Percentiles rank a stretch among this genome's conserved stretches.
Evolutionary conservation across 2,797 vertebrate species (phyloP).

Genomic region (Diglossa cyanea): DNA sequence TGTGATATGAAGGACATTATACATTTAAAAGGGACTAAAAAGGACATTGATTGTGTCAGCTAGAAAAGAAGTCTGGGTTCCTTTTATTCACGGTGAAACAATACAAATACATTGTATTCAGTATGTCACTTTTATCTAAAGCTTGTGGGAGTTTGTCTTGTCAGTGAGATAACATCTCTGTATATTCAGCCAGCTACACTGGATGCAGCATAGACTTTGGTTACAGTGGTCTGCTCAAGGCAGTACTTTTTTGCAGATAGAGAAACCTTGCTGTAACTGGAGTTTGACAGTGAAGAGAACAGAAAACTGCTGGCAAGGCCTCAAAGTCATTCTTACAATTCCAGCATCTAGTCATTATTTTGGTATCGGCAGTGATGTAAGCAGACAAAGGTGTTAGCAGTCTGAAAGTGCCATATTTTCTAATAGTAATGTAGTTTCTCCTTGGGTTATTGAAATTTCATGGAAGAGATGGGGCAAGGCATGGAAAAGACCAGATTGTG

Average conservation of each 20-base stretch:
- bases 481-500: not conserved
- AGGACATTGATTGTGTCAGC: not conserved
- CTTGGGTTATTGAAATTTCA: not conserved
- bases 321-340: not conserved
- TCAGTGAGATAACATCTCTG: not conserved
- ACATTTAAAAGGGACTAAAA: not conserved
- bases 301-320: not conserved
- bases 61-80: not conserved
- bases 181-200: not conserved
- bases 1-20: not conserved
- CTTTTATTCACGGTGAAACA: not conserved
- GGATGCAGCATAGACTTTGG: not conserved
- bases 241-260: not conserved
- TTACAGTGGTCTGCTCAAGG: not conserved
- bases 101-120: not conserved
- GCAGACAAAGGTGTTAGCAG: not conserved
- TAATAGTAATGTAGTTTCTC: not conserved
- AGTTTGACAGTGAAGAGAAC: not conserved
- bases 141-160: not conserved
- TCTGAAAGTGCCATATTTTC: not conserved
- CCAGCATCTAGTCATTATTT: not conserved
- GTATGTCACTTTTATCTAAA: not conserved
- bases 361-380: not conserved
- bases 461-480: not conserved
- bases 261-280: not conserved